phyloP scores from a whole-genome alignment of 2,113 vertebrate species.

The Coptodon rendalli region DNA sequence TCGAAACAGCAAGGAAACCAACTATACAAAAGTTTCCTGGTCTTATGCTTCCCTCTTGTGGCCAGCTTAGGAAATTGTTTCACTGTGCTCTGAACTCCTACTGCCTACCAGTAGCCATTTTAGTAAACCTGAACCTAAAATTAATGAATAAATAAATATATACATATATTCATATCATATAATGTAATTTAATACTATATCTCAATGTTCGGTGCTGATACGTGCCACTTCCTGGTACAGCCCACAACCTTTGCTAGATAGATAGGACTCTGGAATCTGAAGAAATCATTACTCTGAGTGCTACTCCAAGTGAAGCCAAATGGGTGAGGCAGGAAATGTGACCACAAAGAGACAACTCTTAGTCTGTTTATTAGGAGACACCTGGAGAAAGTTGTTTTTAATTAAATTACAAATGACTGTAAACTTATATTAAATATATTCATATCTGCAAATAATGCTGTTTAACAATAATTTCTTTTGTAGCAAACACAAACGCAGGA shows the following conservation, averaged over 20 bases:
- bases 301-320: neutral
- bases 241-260: neutral
- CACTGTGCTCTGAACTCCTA: neutral
- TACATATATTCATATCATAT: neutral
- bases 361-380: neutral
- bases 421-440: neutral
- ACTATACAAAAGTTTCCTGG: neutral
- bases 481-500: neutral
- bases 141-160: neutral
- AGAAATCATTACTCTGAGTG: neutral
- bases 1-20: neutral
- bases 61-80: neutral
- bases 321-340: neutral
- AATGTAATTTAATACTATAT: neutral
- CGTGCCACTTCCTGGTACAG: neutral
- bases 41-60: conserved; percentile 48
- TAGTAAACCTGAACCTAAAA: neutral
- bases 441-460: neutral
- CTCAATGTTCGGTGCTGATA: neutral
- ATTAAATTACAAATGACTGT: neutral
- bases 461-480: neutral
- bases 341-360: neutral
- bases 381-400: neutral
- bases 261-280: neutral
- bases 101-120: neutral